phyloP scores from a whole-genome alignment of 2,797 vertebrate species.

The Pseudomugil tenellus region DNA sequence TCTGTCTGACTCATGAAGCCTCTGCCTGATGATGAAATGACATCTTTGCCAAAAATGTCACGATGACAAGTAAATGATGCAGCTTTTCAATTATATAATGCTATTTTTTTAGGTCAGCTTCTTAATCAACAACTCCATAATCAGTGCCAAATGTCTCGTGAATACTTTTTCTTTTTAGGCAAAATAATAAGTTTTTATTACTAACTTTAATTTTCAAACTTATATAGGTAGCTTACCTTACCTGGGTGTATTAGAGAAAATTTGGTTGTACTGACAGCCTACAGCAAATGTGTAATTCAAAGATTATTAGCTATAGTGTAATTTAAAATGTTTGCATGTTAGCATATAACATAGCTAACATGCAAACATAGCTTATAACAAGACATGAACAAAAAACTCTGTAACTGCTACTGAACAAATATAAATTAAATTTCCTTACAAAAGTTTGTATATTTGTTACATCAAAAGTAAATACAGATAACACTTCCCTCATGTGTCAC shows the following conservation, averaged over 20 bases:
- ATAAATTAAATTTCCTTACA: not conserved
- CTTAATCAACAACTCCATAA: not conserved
- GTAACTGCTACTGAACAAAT: too few species aligned
- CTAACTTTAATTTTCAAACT: not conserved
- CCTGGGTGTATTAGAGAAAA: not conserved
- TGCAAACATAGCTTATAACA: not conserved
- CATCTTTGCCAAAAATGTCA: slow-evolving; percentile 44
- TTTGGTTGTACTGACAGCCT: not conserved
- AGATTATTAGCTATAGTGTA: too few species aligned
- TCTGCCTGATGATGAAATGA: slow-evolving; percentile 41
- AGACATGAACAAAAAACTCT: not conserved
- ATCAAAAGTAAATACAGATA: not conserved
- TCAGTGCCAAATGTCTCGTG: not conserved
- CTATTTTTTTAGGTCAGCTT: not conserved
- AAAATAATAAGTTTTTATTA: not conserved
- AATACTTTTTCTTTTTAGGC: not conserved
- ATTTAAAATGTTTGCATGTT: too few species aligned
- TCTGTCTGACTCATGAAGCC: slow-evolving; percentile 33
- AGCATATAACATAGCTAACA: not conserved
- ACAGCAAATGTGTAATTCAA: too few species aligned
- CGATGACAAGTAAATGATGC: slow-evolving; percentile 41
- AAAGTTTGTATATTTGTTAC: not conserved
- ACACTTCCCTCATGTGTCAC: not conserved
- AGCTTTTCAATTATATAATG: not conserved
- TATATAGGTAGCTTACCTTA: not conserved